phyloP scores from a whole-genome alignment of 2,113 vertebrate genomes.

The Calonectris borealis region DNA sequence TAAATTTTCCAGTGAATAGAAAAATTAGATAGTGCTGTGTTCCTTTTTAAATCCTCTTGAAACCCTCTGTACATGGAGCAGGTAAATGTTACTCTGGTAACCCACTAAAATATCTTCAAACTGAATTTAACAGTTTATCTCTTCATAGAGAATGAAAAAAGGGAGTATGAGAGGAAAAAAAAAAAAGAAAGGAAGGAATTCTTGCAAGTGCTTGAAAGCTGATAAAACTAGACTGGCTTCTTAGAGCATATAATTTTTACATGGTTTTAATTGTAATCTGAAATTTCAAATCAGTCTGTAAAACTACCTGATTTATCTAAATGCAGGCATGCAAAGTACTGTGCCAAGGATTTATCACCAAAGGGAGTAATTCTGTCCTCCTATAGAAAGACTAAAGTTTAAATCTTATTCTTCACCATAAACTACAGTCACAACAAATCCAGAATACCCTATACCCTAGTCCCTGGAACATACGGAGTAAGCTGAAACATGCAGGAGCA shows the following conservation, averaged over 20 bases:
- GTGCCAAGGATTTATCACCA: neutral
- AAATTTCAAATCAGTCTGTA: neutral
- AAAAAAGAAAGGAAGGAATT: neutral
- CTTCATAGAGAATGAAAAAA: neutral
- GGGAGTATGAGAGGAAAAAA: neutral
- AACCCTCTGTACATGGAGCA: neutral
- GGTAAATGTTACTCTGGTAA: neutral
- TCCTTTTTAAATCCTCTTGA: neutral
- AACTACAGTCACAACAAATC: neutral
- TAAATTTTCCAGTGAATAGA: neutral
- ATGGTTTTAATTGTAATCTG: neutral
- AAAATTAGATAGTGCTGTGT: neutral
- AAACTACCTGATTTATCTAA: neutral
- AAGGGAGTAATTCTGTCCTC: neutral
- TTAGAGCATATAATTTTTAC: neutral
- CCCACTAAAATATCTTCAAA: neutral
- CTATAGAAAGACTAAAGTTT: neutral
- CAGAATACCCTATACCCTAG: neutral
- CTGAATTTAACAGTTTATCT: neutral
- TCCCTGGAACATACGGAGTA: accelerated
- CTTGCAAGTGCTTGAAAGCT: neutral
- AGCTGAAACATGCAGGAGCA: neutral
- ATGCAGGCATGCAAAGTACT: neutral
- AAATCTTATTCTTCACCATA: neutral
- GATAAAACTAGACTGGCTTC: neutral